These are phyloP conservation scores for Hemiprocne comata DNA, from an alignment of 2,113 vertebrate genomes.

Conservation along the genomic window DNA sequence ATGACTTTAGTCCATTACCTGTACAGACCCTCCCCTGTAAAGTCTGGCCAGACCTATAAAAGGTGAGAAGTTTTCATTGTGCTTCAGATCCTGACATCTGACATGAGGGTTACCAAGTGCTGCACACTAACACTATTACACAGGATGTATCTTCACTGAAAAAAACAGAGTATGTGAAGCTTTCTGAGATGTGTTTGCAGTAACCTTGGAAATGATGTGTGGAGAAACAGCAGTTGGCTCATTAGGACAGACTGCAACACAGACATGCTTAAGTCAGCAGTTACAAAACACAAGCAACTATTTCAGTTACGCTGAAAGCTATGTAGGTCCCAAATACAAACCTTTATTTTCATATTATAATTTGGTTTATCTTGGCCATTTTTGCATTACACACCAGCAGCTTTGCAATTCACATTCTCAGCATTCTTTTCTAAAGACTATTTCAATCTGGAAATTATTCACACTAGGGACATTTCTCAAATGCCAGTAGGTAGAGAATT, in stretches of 20 bases:
- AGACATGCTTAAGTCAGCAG: background rate
- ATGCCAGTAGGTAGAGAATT: background rate
- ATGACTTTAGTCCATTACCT: background rate
- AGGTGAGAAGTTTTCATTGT: background rate
- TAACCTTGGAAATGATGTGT: background rate
- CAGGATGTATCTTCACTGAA: background rate
- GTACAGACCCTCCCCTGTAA: rapidly evolving
- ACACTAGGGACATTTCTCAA: background rate
- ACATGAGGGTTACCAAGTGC: background rate
- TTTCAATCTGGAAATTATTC: background rate
- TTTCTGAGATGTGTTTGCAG: background rate
- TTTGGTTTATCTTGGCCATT: background rate
- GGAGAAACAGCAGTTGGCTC: background rate
- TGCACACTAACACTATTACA: background rate
- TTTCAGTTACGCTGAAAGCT: background rate
- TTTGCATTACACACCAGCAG: background rate
- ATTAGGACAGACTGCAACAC: background rate
- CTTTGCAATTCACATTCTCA: background rate
- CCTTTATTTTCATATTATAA: background rate
- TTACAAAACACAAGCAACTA: background rate
- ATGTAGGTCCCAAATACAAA: background rate
- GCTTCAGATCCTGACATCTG: background rate
- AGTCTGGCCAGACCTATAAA: background rate
- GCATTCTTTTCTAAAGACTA: background rate
- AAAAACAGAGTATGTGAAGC: background rate